Conservation (phyloP, 2,888 invertebrate genomes). For the Eurytoma adleriae region DNA sequence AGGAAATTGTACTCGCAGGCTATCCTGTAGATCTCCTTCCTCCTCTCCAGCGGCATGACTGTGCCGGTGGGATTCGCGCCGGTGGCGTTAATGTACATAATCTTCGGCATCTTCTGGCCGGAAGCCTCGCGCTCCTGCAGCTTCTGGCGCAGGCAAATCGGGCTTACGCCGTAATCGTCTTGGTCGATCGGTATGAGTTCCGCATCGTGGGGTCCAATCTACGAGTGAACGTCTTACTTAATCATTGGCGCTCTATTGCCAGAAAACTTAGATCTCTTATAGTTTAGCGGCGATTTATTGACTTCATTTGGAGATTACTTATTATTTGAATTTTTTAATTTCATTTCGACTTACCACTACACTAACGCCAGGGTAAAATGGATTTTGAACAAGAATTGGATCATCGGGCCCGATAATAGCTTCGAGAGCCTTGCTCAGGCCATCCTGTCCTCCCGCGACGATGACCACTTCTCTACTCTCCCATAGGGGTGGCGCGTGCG, state of each 20-base stretch:
- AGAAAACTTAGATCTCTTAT: neutral
- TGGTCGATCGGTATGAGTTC: constrained; percentile 83
- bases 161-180: constrained; percentile 83
- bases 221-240: neutral
- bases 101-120: constrained; percentile 82
- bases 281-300: neutral
- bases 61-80: constrained; percentile 87
- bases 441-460: constrained; percentile 88
- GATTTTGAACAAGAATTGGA: constrained; percentile 83
- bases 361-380: constrained; percentile 84
- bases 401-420: constrained; percentile 84
- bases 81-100: constrained; percentile 86
- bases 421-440: constrained; percentile 85
- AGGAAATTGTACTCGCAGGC: constrained; percentile 87
- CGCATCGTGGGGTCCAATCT: constrained; percentile 84
- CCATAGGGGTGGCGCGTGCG: constrained; percentile 83
- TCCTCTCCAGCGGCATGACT: constrained; percentile 81
- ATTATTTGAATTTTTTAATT: neutral
- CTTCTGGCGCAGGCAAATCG: constrained; percentile 79
- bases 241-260: neutral
- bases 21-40: constrained; percentile 84
- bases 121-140: constrained; percentile 77
- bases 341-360: constrained; percentile 79
- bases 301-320: neutral
- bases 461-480: constrained; percentile 81